Evolutionary conservation across 2,113 vertebrate genomes (phyloP), one percentile per base, ranked within the genome.

Genomic region (Procapra przewalskii): DNA sequence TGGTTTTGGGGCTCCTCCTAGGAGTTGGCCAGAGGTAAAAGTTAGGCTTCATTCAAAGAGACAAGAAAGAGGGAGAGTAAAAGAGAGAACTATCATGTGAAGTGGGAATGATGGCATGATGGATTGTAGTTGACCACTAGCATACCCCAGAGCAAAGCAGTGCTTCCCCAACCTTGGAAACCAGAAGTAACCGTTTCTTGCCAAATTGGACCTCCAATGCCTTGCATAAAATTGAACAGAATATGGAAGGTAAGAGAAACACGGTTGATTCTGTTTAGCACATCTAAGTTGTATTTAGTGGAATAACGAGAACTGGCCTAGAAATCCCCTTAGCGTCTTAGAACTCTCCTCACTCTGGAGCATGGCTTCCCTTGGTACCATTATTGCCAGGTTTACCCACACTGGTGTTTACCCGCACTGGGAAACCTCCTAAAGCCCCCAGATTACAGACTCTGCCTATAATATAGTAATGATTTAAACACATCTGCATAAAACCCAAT

Each of bases 331-430:
- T 71, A 33, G 29, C 17, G 3, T 12, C 9, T n/a, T 36, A 31
- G 43, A 19, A 12, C 52, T 14, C 33, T 60, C 31, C 19, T 31
- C 23, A 9, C 15, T 62, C 77, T 31, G 23, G 19, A 13, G 23
- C 10, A 1, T 2, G 31, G 52, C 29, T 59, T 27, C 4, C 4
- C 17, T 80, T 6, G 11, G 14, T 36, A 25, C 29, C 3, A 7
- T 55, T 13, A 11, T 9, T 7, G 7, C 17, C 48, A 64, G 13
- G 21, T 52, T 79, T 19, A 14, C 14, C 50, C 10, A 80, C 50
- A 27, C 23, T 88, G 45, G 8, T 25, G 19, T n/a, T 60, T 60
- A 80, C n/a, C 31, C 14, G 7, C 55, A 36, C 31, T 48, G 13
- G 33, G 36, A 52, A 62, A 50, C 13, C 59, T 48, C 19, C 25